Conservation (phyloP, 2,113 vertebrate species). For the Siphamia tubifer region DNA sequence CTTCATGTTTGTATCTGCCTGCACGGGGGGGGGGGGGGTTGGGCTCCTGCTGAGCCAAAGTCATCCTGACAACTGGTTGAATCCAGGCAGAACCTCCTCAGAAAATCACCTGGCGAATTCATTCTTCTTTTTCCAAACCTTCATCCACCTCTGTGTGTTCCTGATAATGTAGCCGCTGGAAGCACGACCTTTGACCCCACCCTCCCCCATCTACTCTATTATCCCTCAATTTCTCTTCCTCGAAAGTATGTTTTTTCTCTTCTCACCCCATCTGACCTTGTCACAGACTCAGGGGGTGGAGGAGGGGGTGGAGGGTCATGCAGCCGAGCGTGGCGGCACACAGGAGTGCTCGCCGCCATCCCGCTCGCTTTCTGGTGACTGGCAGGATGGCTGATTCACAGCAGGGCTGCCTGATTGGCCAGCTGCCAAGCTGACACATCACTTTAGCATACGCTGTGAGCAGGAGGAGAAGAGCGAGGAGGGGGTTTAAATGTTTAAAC, state of each 20-base stretch:
- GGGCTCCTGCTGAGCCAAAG: conserved; percentile 28
- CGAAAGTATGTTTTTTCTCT: too few relatives aligned
- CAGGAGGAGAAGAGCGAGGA: background rate
- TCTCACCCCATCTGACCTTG: too few relatives aligned
- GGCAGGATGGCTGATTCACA: conserved; percentile 1
- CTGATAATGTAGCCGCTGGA: too few relatives aligned
- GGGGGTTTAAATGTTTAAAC: conserved; percentile 39
- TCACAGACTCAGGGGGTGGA: background rate
- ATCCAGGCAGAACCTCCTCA: conserved; percentile 51
- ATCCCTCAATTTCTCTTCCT: too few relatives aligned
- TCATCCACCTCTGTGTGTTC: background rate
- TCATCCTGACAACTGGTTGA: conserved; percentile 50
- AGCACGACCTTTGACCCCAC: background rate
- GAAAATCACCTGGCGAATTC: conserved; percentile 37
- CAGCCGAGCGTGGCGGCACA: background rate
- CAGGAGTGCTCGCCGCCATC: background rate
- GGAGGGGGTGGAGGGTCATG: background rate
- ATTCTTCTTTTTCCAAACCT: conserved; percentile 27
- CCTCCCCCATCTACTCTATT: too few relatives aligned
- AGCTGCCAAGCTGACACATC: conserved; percentile 7
- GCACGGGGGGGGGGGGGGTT: background rate
- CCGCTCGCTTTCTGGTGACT: background rate
- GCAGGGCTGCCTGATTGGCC: conserved; percentile 13
- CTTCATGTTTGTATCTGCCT: too few relatives aligned
- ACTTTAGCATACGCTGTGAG: background rate